These are phyloP conservation scores for Acanthopleura granulata DNA, from an alignment of 2,888 invertebrate species.

Conservation along the genomic window DNA sequence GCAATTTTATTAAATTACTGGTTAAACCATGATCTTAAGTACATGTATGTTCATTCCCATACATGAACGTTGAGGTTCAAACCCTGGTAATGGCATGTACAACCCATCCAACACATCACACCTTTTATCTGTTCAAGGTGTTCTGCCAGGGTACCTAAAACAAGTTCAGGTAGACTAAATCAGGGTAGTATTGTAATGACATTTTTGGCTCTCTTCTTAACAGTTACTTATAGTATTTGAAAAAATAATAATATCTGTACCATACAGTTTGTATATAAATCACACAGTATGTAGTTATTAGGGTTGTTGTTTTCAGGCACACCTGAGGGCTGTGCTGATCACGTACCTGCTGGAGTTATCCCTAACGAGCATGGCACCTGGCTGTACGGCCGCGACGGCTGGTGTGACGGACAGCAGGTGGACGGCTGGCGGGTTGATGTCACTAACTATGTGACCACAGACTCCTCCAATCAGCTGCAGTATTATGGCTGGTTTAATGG, in stretches of 20 bases:
- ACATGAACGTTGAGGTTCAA: too few species aligned
- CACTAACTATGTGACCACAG: conserved; percentile 29
- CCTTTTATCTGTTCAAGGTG: too few species aligned
- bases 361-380: conserved; percentile 61
- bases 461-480: conserved; percentile 31
- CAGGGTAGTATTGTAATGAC: too few species aligned
- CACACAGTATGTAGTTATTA: neutral
- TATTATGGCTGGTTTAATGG: conserved; percentile 51
- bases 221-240: too few species aligned
- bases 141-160: too few species aligned
- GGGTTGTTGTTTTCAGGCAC: conserved; percentile 36
- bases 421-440: conserved; percentile 40
- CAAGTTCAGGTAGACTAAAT: too few species aligned
- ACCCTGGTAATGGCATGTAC: too few species aligned
- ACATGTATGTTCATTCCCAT: too few species aligned
- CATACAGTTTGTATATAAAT: neutral
- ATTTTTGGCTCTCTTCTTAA: too few species aligned
- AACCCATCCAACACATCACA: too few species aligned
- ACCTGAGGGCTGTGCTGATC: conserved; percentile 51
- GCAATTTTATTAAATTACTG: too few species aligned
- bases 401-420: conserved; percentile 55
- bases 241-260: neutral
- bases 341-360: conserved; percentile 42
- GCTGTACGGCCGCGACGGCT: conserved; percentile 57
- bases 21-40: too few species aligned